These are phyloP conservation scores for Neuroterus valhalla DNA, from an alignment of 1,140 invertebrate genomes.

Conservation along the genomic window DNA sequence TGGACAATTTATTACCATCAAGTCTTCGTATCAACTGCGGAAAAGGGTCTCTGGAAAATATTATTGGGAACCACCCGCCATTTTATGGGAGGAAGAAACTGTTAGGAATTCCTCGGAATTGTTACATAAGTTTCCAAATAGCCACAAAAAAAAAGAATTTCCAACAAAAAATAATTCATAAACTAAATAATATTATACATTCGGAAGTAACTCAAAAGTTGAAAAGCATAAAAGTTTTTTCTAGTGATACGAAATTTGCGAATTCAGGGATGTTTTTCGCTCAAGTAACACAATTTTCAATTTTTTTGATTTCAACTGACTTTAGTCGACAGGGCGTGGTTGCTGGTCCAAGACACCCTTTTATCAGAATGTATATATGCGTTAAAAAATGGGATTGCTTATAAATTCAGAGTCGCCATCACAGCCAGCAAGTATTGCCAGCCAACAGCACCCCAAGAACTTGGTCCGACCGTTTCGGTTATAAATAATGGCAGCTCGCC, in stretches of 20 bases:
- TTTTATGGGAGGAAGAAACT: too few species aligned
- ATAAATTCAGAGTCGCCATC: slow-evolving; percentile 61
- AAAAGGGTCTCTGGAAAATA: too few species aligned
- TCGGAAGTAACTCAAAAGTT: too few species aligned
- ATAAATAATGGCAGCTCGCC: slow-evolving; percentile 57
- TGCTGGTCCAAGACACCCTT: slow-evolving; percentile 60
- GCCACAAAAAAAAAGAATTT: too few species aligned
- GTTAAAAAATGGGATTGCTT: slow-evolving; percentile 62
- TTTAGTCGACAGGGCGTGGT: slow-evolving; percentile 44
- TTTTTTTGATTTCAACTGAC: background rate
- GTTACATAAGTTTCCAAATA: too few species aligned
- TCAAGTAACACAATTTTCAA: too few species aligned
- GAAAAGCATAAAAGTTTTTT: background rate
- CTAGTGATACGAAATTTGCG: slow-evolving; percentile 23
- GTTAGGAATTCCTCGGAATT: too few species aligned
- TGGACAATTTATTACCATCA: too few species aligned
- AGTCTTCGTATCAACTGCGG: too few species aligned
- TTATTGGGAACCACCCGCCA: too few species aligned
- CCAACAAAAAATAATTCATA: too few species aligned
- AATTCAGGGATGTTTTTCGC: background rate
- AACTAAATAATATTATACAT: too few species aligned
- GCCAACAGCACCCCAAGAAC: slow-evolving; percentile 44
- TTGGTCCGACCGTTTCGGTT: slow-evolving; percentile 52
- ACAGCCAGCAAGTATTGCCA: slow-evolving; percentile 35
- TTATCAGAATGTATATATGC: slow-evolving; percentile 30